These are phyloP conservation scores for Nyctibius bracteatus DNA, from an alignment of 2,113 vertebrate genomes.

Conservation along the genomic window DNA sequence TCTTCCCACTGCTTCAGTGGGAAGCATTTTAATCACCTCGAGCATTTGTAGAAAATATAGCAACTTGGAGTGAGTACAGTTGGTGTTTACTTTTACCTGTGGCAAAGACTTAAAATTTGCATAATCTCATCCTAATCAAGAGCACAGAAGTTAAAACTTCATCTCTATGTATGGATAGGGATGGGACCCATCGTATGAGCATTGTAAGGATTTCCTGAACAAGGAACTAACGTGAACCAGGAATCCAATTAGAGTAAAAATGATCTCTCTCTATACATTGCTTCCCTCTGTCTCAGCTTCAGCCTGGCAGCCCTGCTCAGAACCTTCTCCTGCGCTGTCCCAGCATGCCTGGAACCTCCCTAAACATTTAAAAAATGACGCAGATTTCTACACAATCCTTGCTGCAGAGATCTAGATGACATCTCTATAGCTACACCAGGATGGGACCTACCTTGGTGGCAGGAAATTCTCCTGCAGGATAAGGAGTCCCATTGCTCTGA, in stretches of 20 bases:
- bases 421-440: not conserved
- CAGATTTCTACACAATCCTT: not conserved
- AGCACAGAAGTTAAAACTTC: not conserved
- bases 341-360: not conserved
- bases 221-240: not conserved
- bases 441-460: not conserved
- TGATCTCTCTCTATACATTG: fast-evolving
- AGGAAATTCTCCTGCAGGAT: not conserved
- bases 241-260: not conserved
- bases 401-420: not conserved
- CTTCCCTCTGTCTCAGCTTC: not conserved
- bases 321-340: not conserved
- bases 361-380: not conserved
- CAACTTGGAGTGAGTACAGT: not conserved
- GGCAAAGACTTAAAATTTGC: not conserved
- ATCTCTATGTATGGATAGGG: not conserved
- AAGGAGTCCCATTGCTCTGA: not conserved
- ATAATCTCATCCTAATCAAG: not conserved
- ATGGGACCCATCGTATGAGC: not conserved
- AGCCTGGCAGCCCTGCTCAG: not conserved
- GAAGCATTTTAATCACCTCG: not conserved
- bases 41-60: not conserved
- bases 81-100: not conserved
- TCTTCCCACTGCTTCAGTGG: not conserved
- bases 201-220: not conserved